Evolutionary conservation across 2,888 invertebrate genomes (phyloP).

Genomic region (Caenorhabditis angaria): DNA sequence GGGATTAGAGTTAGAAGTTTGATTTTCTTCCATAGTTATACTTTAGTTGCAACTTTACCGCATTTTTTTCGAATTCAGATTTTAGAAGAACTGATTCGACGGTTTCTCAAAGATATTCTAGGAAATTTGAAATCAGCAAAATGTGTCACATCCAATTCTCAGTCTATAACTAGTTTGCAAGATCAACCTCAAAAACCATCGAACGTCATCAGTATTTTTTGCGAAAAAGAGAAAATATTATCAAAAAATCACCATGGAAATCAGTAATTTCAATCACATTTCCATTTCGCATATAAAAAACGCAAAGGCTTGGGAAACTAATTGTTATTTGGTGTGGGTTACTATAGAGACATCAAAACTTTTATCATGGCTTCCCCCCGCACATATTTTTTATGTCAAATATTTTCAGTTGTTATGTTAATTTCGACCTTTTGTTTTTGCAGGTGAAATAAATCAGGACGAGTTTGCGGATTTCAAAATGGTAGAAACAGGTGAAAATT

Average conservation of each 20-base stretch:
- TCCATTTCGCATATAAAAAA: slow-evolving; percentile 14
- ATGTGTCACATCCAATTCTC: no score
- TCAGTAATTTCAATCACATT: neutral
- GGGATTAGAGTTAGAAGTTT: no score
- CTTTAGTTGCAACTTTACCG: no score
- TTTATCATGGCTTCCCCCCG: slow-evolving; percentile 30
- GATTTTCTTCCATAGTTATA: no score
- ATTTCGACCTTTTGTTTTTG: slow-evolving; percentile 1
- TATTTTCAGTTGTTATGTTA: neutral
- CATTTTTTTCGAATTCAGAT: no score
- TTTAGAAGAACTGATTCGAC: no score
- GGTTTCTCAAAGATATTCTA: no score
- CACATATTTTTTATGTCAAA: slow-evolving; percentile 12
- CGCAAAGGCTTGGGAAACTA: slow-evolving; percentile 33
- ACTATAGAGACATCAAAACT: slow-evolving; percentile 34
- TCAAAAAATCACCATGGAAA: slow-evolving; percentile 3
- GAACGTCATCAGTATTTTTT: no score
- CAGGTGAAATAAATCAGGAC: slow-evolving; percentile 26
- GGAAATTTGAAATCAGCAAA: no score
- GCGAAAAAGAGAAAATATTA: no score
- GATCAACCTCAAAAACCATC: no score
- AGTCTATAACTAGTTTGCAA: no score
- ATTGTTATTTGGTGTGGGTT: slow-evolving; percentile 34
- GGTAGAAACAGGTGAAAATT: neutral
- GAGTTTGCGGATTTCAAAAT: neutral